Evolutionary conservation across 1,140 invertebrate species (phyloP), one percentile per base, ranked within the genome.

Genomic region (Trichonephila clavata): DNA sequence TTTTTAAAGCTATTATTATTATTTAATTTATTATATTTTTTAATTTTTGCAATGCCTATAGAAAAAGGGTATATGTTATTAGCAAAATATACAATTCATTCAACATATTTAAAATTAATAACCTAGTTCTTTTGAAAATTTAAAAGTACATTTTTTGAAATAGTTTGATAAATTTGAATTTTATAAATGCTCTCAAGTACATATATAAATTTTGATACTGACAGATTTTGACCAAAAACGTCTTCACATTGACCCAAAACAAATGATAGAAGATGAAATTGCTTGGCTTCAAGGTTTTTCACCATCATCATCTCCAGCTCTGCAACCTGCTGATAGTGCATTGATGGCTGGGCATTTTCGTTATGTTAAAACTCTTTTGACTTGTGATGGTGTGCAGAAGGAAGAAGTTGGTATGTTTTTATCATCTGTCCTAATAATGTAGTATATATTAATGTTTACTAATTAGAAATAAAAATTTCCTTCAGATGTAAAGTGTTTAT

Each of bases 261-360:
- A 95, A 27, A 96, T 96, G 96, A 89, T 96, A 61, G 96, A 96
- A 81, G 96, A 97, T 95, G 96, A 97, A 95, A 95, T 96, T 14
- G 95, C 94, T 3, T 97, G 96, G 96, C 94, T 97, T 50, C 95
- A 95, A 50, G 96, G 96, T 90, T 97, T 96, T 95, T 96, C 96
- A 4, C 95, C 95, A 0, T 95, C 95, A 32, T 93, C 88, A 21
- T 87, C 65, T 94, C 8, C 90, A 86, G 83, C 65, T 59, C 20
- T 94, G 90, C 94, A 95, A 94, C 94, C 95, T 87, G 95, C 95
- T 57, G 96, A 96, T 94, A 96, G 96, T 94, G 95, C 95, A 6
- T 94, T 97, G 32, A 94, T 96, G 84, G 96, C 95, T 14, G 96
- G 96, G 16, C 96, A 97, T 94, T 95, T 97, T 50, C 96, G 95